These are phyloP conservation scores for Shinisaurus crocodilurus DNA, from an alignment of 2,113 vertebrate genomes.

Conservation along the genomic window DNA sequence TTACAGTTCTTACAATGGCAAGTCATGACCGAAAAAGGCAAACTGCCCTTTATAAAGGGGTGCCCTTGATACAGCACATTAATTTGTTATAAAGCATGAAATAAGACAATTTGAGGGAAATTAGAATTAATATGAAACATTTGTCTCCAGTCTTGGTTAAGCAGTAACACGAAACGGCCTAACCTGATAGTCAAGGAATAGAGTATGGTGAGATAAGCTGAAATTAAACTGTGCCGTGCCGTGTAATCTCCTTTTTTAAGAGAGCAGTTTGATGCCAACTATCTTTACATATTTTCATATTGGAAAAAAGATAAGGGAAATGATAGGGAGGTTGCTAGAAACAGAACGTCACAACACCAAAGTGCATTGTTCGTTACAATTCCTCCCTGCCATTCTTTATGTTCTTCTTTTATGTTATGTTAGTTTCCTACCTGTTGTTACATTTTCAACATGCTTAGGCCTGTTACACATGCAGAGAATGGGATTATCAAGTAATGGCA, in stretches of 20 bases:
- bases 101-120: conserved; percentile 68
- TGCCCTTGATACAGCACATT: conserved; percentile 63
- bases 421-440: not conserved
- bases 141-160: conserved; percentile 55
- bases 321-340: not conserved
- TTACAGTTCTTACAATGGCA: conserved; percentile 53
- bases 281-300: conserved; percentile 11
- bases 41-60: conserved; percentile 55
- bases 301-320: conserved; percentile 6
- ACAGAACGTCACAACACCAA: not conserved
- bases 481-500: not conserved
- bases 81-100: conserved; percentile 65
- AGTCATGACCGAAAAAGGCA: conserved; percentile 54
- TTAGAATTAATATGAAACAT: conserved; percentile 69
- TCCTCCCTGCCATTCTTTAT: not conserved
- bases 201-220: conserved; percentile 7
- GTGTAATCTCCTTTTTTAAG: conserved; percentile 26
- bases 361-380: conserved; percentile 2
- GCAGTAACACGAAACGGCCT: conserved; percentile 27
- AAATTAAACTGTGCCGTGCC: conserved; percentile 25
- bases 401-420: not conserved
- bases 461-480: not conserved
- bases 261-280: conserved; percentile 9
- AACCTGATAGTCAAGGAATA: conserved; percentile 7
- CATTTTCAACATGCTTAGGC: not conserved